Conservation (phyloP, 2,797 vertebrate species). For the Falco peregrinus region DNA sequence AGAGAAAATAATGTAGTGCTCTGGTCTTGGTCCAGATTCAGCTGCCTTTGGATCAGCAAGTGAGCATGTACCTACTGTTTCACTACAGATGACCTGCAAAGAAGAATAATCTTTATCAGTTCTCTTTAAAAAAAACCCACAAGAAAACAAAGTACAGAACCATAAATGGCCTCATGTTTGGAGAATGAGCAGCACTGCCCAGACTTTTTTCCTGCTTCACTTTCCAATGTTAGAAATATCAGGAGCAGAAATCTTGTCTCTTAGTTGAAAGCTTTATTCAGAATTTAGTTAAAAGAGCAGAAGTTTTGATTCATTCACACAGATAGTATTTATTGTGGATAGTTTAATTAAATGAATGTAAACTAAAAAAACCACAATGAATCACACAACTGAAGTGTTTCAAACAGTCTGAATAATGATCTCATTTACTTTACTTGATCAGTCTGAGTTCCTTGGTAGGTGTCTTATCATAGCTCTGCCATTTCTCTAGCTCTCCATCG, state of each 20-base stretch:
- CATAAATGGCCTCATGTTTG: not conserved
- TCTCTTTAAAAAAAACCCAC: not conserved
- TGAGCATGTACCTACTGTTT: not conserved
- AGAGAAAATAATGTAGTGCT: not conserved
- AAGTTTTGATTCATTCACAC: not conserved
- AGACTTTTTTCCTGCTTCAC: not conserved
- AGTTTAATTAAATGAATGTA: not conserved
- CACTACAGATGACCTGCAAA: not conserved
- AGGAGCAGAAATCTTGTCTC: not conserved
- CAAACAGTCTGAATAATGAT: not conserved
- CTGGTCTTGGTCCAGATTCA: not conserved
- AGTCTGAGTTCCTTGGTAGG: not conserved
- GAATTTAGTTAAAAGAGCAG: not conserved
- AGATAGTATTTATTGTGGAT: not conserved
- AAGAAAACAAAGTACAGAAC: not conserved
- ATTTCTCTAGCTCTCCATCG: not conserved
- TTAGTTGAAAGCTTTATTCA: not conserved
- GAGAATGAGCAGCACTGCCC: not conserved
- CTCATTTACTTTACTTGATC: not conserved
- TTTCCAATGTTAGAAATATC: not conserved
- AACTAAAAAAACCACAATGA: not conserved
- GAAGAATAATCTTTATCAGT: not conserved
- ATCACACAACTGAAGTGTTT: not conserved
- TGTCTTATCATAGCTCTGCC: not conserved
- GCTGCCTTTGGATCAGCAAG: not conserved